Evolutionary conservation across 2,888 invertebrate genomes (phyloP), one percentile per base, ranked within the genome.

Genomic region (Pterostichus niger): DNA sequence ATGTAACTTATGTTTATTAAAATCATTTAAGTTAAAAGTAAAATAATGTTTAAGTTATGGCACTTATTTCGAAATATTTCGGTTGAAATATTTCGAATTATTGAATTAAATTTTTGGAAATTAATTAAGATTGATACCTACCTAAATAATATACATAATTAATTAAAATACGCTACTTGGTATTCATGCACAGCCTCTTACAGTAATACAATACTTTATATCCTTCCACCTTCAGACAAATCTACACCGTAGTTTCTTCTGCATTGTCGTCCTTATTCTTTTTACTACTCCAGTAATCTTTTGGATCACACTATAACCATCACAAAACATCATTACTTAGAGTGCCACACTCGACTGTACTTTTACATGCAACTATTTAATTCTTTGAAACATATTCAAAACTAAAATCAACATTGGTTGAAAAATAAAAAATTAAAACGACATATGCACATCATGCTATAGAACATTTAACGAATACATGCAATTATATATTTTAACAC

Each of bases 281-380:
- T 84, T 83, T 79, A 61, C 79, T 84, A 46, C 80, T 84, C 84
- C 84, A 84, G 44, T 73, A 84, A 24, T 71, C 79, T 80, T 84
- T 84, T 7, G 77, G 83, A 31, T 82, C 82, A 61, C 83, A 83
- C 83, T 83, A 31, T 64, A 46, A 64, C 31, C 10, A 73, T 17
- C 46, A 73, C 11, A 24, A 17, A 44, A 15, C 35, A 10, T 2
- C 5, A 68, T 35, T 68, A 35, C n/a, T 59, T 59, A 9, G 5
- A 31, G 31, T 1, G 59, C 9, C 0, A 24, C 59, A 17, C 5
- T 59, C 17, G 35, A 13, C 7, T 24, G 15, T 35, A 11, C 9
- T 9, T 33, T 13, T 68, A 24, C 68, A 68, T 68, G 68, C 68
- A 1, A 11, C 59, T 54, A 54, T 54, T 54, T 15, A 7, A 15